These are phyloP conservation scores for Mactra quadrangularis DNA, from an alignment of 1,140 invertebrate species.

Conservation along the genomic window DNA sequence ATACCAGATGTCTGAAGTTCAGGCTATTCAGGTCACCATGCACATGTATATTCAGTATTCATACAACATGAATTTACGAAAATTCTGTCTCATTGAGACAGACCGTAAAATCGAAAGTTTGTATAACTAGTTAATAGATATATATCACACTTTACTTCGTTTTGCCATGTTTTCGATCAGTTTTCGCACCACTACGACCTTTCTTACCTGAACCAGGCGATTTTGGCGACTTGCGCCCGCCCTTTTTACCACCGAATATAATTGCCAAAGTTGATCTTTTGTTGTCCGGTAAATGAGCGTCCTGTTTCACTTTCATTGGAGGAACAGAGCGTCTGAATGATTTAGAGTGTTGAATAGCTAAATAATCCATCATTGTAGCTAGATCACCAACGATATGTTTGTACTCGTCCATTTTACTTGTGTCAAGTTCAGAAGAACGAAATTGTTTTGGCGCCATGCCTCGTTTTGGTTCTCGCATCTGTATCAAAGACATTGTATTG, in stretches of 20 bases:
- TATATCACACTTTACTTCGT: not conserved
- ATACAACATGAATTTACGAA: not conserved
- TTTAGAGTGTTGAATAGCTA: constrained; percentile 69
- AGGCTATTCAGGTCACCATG: too few relatives aligned
- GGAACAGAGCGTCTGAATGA: constrained; percentile 74
- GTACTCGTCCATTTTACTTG: constrained; percentile 66
- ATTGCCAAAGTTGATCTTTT: constrained; percentile 74
- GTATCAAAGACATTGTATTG: constrained; percentile 46
- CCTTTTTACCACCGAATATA: constrained; percentile 70
- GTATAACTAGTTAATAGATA: not conserved
- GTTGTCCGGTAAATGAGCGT: constrained; percentile 9
- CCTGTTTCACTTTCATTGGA: constrained; percentile 56
- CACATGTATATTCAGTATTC: too few relatives aligned
- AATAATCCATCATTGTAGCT: constrained; percentile 68
- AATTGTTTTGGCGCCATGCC: constrained; percentile 59
- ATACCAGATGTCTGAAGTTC: too few relatives aligned
- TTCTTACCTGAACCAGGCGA: constrained; percentile 33
- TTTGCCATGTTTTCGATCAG: constrained; percentile 18
- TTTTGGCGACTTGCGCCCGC: constrained; percentile 40
- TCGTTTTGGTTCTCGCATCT: constrained; percentile 40
- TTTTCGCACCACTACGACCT: constrained; percentile 17
- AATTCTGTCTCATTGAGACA: not conserved
- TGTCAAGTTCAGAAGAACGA: constrained; percentile 64
- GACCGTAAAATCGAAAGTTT: not conserved
- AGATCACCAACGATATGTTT: constrained; percentile 62